Conservation (phyloP, 1,140 invertebrate species). For the fruit fly (Drosophila melanogaster) region DNA sequence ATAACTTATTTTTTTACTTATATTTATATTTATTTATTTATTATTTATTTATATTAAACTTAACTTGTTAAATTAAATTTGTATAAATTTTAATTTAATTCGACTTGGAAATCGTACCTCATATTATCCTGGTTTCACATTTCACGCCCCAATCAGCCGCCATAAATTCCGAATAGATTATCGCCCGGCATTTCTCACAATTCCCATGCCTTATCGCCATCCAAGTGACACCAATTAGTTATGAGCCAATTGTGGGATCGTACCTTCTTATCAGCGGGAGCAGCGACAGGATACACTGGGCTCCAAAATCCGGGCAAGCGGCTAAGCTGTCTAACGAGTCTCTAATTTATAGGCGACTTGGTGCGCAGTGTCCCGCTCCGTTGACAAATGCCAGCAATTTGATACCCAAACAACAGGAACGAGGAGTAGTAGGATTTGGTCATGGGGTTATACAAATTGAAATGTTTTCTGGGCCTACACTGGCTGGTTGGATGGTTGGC, state of each 20-base stretch:
- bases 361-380: slow-evolving; percentile 32
- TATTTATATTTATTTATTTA: too few relatives aligned
- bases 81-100: too few relatives aligned
- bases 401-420: slow-evolving; percentile 54
- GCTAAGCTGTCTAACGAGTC: slow-evolving; percentile 63
- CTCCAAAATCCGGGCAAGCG: background rate
- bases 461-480: slow-evolving; percentile 61
- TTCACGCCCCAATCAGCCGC: slow-evolving; percentile 40
- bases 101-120: background rate
- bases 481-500: slow-evolving; percentile 8
- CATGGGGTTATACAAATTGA: slow-evolving; percentile 64
- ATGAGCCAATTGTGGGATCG: slow-evolving; percentile 48
- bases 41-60: too few relatives aligned
- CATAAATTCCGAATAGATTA: slow-evolving; percentile 54
- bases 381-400: slow-evolving; percentile 78
- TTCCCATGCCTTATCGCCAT: slow-evolving; percentile 24
- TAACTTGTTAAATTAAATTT: too few relatives aligned
- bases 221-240: slow-evolving; percentile 64
- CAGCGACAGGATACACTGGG: slow-evolving; percentile 11
- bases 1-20: too few relatives aligned
- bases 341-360: slow-evolving; percentile 69
- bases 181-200: slow-evolving; percentile 26
- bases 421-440: background rate
- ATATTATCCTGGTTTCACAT: slow-evolving; percentile 3
- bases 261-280: slow-evolving; percentile 59